Evolutionary conservation across 1,140 invertebrate species (phyloP), one percentile per base, ranked within the genome.

Genomic region (Aphidius ervi): DNA sequence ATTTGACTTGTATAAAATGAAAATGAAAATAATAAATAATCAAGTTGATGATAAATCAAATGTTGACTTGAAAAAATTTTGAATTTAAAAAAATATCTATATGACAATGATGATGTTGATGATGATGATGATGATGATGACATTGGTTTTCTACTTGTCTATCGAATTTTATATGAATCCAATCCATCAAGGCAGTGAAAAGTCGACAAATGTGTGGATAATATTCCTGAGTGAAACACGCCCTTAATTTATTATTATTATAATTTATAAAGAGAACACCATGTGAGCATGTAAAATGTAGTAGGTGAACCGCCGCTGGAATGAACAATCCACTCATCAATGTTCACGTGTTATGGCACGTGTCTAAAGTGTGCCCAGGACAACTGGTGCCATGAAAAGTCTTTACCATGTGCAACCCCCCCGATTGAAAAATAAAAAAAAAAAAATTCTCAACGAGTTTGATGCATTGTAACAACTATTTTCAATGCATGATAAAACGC

Each of bases 311-410:
- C 23, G 68, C 71, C 68, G 68, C 71, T 65, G 72, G 74, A 78
- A 79, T 78, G 77, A 79, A 78, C 76, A 79, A 77, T 78, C 75
- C 70, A 73, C 75, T 73, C 75, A 56, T 70, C 61, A 69, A 49
- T 39, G 43, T 69, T 67, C 74, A 76, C 76, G 77, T 77, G 77
- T 16, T 68, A 67, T 57, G 59, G 69, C 77, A 79, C 77, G 77
- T 79, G 77, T 49, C 75, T 31, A 68, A 67, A 75, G 68, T 69
- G 74, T 76, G 75, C 63, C 4, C 67, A 57, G 63, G 60, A 75
- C 74, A 76, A 77, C 74, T 76, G 74, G 75, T 76, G 73, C 72
- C 68, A 74, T 62, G 48, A 58, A 63, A 60, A 54, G 65, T 59
- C 40, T 6, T 37, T 49, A 64, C 57, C 60, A 62, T 69, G 66